These are phyloP conservation scores for Alectura lathami DNA, from an alignment of 2,113 vertebrate species.

Conservation along the genomic window DNA sequence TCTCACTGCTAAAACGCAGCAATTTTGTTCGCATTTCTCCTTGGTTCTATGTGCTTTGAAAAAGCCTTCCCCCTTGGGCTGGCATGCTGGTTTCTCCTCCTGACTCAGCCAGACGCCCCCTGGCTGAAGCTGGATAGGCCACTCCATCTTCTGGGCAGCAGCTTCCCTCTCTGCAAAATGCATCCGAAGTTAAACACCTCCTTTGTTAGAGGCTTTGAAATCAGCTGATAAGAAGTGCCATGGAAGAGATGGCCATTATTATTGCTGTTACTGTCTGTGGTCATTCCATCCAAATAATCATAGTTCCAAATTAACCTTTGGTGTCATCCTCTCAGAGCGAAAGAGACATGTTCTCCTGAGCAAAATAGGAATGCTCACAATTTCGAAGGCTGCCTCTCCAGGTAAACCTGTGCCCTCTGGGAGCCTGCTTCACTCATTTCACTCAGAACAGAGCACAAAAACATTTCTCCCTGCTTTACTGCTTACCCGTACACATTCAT, in stretches of 20 bases:
- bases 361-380: background rate
- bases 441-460: background rate
- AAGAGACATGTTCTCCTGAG: background rate
- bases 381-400: background rate
- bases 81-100: background rate
- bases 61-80: background rate
- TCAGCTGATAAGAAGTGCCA: background rate
- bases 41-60: background rate
- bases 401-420: background rate
- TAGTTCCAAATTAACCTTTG: background rate
- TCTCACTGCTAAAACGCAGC: background rate
- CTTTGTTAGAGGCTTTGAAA: background rate
- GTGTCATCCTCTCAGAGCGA: background rate
- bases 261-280: background rate
- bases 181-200: background rate
- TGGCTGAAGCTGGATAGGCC: conserved; percentile 25
- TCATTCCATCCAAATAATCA: background rate
- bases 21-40: background rate
- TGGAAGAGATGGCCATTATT: background rate
- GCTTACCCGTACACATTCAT: background rate
- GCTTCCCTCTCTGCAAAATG: background rate
- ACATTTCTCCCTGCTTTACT: background rate
- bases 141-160: conserved; percentile 21
- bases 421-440: background rate
- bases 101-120: conserved; percentile 21